phyloP scores from a whole-genome alignment of 2,797 vertebrate genomes.

The Alfaro cultratus region DNA sequence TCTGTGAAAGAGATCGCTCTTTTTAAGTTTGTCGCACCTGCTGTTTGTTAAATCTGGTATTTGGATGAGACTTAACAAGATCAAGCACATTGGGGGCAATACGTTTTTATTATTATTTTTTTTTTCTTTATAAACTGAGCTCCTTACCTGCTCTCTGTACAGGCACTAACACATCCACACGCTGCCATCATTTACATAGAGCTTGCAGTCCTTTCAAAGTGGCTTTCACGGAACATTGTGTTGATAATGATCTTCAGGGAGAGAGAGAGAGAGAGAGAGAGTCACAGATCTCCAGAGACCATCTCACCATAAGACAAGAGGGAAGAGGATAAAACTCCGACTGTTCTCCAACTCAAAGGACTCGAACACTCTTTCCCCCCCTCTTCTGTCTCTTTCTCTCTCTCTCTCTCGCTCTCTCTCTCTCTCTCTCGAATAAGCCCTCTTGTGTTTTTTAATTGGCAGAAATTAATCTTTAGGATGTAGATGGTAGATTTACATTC shows the following conservation, averaged over 20 bases:
- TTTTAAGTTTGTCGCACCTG: constrained; percentile 6
- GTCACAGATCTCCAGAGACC: constrained; percentile 81
- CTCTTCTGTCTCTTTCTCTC: constrained; percentile 55
- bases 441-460: constrained; percentile 97
- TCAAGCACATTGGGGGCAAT: constrained; percentile 27
- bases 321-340: constrained; percentile 79
- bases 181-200: constrained; percentile 77
- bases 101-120: constrained; percentile 43
- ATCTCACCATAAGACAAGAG: constrained; percentile 80
- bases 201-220: constrained; percentile 81
- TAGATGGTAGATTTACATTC: constrained; percentile 99
- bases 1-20: background rate
- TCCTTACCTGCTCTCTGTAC: constrained; percentile 69
- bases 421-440: constrained; percentile 86
- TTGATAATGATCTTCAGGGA: constrained; percentile 81
- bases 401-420: constrained; percentile 69
- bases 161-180: constrained; percentile 39
- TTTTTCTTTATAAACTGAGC: constrained; percentile 74
- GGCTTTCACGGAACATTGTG: constrained; percentile 83
- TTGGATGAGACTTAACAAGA: constrained; percentile 26
- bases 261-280: constrained; percentile 70
- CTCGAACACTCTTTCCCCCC: constrained; percentile 73
- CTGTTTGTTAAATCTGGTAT: constrained; percentile 7
- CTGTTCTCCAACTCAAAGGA: constrained; percentile 81
- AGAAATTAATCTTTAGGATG: constrained; percentile 99